Evolutionary conservation across 1,140 invertebrate genomes (phyloP), one percentile per base, ranked within the genome.

Genomic region (Sminthurides bifidus): DNA sequence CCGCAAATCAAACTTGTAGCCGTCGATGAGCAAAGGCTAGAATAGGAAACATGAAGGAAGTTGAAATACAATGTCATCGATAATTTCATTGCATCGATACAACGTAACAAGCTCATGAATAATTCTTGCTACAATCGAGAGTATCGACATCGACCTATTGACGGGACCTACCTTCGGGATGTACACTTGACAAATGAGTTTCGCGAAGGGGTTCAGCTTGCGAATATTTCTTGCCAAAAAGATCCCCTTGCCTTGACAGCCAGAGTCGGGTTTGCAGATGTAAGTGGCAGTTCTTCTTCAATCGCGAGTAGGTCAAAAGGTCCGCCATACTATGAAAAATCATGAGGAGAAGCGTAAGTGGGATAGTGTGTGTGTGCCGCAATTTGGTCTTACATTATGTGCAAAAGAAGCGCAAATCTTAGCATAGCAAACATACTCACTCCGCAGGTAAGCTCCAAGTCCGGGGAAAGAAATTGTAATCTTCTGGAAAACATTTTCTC

Each of bases 1-100:
- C 52, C 94, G 77, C 29, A 98, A 77, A 72, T 98, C 94, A 74
- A 98, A 98, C 74, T 98, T 98, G 68, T 87, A 94, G 17, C 89
- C 90, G 74, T 98, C 91, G 30, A 97, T 87, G 3, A 95, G 75
- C 65, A 88, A 90, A 0, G 85, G 85, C 72, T 81, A 19, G 21
- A 54, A 40, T 35, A n/a, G n/a, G n/a, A n/a, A n/a, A n/a, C n/a
- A n/a, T 12, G 31, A 38, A 26, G 41, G 17, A 49, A 14, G 19
- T 27, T 24, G 27, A 52, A 40, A 40, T 10, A 40, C 3, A 24
- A 52, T 38, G 38, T 6, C 43, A 48, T 26, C 26, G 19, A n/a
- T n/a, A n/a, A n/a, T n/a, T n/a, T n/a, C n/a, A n/a, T n/a, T n/a
- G n/a, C n/a, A n/a, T n/a, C n/a, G n/a, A n/a, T n/a, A n/a, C n/a